phyloP scores from a whole-genome alignment of 2,113 vertebrate genomes.

The Gymnogyps californianus region DNA sequence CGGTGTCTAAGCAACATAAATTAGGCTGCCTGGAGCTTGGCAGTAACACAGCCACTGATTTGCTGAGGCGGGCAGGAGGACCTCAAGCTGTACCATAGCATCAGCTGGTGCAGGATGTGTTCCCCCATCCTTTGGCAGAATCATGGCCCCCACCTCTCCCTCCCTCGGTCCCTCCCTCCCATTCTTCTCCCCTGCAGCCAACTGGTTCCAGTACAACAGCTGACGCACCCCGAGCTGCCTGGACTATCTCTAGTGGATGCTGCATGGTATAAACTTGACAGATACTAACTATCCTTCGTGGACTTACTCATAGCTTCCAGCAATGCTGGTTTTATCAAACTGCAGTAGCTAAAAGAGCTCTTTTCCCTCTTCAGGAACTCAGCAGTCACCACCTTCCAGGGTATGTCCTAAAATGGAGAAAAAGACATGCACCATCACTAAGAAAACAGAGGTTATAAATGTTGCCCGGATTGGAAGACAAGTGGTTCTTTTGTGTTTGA shows the following conservation, averaged over 20 bases:
- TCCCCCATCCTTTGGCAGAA: not conserved
- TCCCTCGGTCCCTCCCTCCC: not conserved
- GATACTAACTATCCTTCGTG: not conserved
- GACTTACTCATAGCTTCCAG: not conserved
- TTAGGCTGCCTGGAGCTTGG: not conserved
- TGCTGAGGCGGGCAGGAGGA: not conserved
- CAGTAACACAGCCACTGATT: not conserved
- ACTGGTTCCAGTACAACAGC: not conserved
- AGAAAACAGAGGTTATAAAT: not conserved
- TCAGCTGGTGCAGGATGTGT: not conserved
- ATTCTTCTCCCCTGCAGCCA: not conserved
- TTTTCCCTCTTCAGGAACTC: not conserved
- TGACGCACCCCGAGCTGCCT: not conserved
- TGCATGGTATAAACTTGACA: not conserved
- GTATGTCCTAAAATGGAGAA: not conserved
- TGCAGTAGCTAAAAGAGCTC: not conserved
- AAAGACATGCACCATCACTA: not conserved
- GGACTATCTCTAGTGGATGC: not conserved
- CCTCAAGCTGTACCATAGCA: not conserved
- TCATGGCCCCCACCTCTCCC: not conserved
- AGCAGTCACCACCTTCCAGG: not conserved
- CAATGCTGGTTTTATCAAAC: not conserved
- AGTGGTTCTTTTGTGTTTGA: not conserved
- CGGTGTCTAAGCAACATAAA: not conserved
- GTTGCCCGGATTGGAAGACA: not conserved